phyloP scores from a whole-genome alignment of 2,797 vertebrate genomes.

The Onychomys arenicola region DNA sequence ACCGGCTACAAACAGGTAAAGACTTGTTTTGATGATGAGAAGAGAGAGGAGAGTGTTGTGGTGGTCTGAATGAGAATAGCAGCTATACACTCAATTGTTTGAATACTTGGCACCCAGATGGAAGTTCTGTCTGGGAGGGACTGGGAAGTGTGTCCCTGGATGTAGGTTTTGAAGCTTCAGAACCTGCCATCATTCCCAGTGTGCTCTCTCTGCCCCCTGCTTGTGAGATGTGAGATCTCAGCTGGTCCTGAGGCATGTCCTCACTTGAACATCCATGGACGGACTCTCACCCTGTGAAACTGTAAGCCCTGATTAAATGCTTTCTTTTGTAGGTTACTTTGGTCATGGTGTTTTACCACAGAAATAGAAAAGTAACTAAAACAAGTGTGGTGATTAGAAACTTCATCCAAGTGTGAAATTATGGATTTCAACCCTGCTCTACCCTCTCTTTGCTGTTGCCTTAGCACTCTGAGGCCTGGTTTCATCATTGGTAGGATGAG shows the following conservation, averaged over 20 bases:
- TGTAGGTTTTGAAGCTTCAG: background rate
- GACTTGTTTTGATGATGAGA: background rate
- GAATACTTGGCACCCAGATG: no score
- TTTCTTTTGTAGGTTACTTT: background rate
- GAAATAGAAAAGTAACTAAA: background rate
- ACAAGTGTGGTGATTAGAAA: background rate
- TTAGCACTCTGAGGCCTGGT: background rate
- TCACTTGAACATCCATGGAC: background rate
- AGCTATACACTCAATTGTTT: background rate
- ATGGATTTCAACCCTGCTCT: slow-evolving; percentile 3
- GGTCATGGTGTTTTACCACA: background rate
- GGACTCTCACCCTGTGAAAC: background rate
- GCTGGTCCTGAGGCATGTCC: no score
- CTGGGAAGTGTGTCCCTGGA: background rate
- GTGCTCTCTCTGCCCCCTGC: background rate
- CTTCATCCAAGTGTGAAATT: slow-evolving; percentile 32
- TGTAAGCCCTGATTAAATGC: background rate
- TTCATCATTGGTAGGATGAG: slow-evolving; percentile 52
- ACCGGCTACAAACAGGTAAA: background rate
- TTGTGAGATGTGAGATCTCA: background rate
- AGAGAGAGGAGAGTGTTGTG: background rate
- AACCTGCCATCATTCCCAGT: background rate
- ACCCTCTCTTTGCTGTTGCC: slow-evolving; percentile 31
- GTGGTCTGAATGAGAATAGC: background rate
- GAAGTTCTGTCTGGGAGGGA: background rate